phyloP scores from a whole-genome alignment of 2,797 vertebrate species.

The Chelon labrosus region DNA sequence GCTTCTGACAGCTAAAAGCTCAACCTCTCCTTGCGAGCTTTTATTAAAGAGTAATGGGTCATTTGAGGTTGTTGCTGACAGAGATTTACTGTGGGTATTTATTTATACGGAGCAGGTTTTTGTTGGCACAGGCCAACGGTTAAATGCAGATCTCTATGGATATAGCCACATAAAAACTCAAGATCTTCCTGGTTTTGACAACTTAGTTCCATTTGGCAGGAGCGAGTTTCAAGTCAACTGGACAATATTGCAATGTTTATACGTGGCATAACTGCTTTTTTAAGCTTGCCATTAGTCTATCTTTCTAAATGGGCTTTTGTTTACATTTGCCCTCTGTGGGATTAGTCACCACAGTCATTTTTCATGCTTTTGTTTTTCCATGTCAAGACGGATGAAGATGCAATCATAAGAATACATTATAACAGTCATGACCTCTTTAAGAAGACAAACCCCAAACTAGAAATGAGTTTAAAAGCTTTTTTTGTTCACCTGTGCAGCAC shows the following conservation, averaged over 20 bases:
- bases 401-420: constrained; percentile 49
- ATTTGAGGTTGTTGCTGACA: constrained; percentile 63
- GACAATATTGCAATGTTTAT: constrained; percentile 53
- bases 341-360: constrained; percentile 59
- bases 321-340: constrained; percentile 58
- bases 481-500: constrained; percentile 17
- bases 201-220: constrained; percentile 58
- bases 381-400: constrained; percentile 60
- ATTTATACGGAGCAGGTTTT: constrained; percentile 71
- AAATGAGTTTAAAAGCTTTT: constrained; percentile 12
- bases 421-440: constrained; percentile 33
- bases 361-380: constrained; percentile 65
- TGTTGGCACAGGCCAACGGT: constrained; percentile 54
- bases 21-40: constrained; percentile 40
- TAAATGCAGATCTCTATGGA: constrained; percentile 61
- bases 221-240: constrained; percentile 34
- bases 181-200: constrained; percentile 60
- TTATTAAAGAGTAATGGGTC: constrained; percentile 62
- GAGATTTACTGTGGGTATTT: constrained; percentile 67
- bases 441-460: constrained; percentile 30
- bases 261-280: constrained; percentile 44
- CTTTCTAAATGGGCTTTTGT: constrained; percentile 50
- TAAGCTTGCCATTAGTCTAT: constrained; percentile 39
- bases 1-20: constrained; percentile 48
- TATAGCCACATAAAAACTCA: constrained; percentile 51